Evolutionary conservation across 2,888 invertebrate genomes (phyloP).

Genomic region (Eugnorisma glareosa): DNA sequence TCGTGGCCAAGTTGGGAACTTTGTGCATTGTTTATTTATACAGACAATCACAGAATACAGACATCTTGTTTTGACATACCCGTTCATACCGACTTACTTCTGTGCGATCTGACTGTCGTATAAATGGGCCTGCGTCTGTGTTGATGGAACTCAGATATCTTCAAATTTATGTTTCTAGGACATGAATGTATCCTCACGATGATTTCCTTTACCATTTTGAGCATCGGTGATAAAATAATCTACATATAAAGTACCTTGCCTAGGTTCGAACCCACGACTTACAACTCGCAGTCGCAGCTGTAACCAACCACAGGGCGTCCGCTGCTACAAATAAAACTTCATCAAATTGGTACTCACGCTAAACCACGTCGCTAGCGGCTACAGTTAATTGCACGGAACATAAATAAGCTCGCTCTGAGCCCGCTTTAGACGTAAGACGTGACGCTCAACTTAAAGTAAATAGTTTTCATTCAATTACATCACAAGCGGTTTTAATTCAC

Average conservation of each 20-base stretch:
- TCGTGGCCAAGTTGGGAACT: background rate
- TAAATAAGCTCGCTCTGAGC: constrained; percentile 11
- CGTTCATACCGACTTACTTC: background rate
- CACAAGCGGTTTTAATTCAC: constrained; percentile 41
- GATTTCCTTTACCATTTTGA: background rate
- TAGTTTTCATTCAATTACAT: constrained; percentile 51
- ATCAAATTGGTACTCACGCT: background rate
- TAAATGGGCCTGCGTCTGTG: background rate
- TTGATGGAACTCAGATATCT: background rate
- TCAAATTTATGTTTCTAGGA: background rate
- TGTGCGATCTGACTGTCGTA: background rate
- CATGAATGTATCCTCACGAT: background rate
- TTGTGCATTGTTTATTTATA: background rate
- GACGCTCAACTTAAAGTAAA: constrained; percentile 31
- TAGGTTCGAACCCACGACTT: background rate
- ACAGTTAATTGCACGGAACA: constrained; percentile 23
- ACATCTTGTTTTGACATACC: too few relatives aligned
- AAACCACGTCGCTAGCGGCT: background rate
- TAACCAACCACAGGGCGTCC: background rate
- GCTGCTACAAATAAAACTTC: background rate
- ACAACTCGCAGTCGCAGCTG: background rate
- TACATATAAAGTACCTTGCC: background rate
- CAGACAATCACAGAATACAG: too few relatives aligned
- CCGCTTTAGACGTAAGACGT: background rate
- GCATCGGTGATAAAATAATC: background rate